phyloP scores from a whole-genome alignment of 2,797 vertebrate genomes.

The Neopelma chrysocephalum region DNA sequence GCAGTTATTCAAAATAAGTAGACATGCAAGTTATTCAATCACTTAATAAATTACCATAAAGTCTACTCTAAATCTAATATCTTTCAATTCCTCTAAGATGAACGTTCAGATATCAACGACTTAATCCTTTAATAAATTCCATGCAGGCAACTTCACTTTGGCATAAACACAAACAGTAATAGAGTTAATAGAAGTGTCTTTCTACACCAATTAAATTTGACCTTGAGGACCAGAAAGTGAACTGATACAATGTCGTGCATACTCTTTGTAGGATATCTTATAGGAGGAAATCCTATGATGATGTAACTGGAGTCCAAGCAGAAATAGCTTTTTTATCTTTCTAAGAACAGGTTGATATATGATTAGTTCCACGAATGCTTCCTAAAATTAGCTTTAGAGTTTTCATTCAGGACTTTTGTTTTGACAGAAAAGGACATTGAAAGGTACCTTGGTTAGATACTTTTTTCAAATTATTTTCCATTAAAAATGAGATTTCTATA shows the following conservation, averaged over 20 bases:
- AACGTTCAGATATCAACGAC: constrained; percentile 2
- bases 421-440: neutral
- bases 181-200: neutral
- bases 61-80: constrained; percentile 2
- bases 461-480: neutral
- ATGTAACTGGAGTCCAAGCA: neutral
- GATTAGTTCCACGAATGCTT: neutral
- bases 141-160: neutral
- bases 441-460: neutral
- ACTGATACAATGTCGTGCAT: neutral
- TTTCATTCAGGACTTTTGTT: neutral
- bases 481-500: neutral
- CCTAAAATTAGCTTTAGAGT: neutral
- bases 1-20: constrained; percentile 50
- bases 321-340: neutral
- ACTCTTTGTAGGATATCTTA: neutral
- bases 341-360: neutral
- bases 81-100: constrained; percentile 24
- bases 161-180: neutral
- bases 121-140: constrained; percentile 32
- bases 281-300: neutral
- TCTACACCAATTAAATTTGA: constrained; percentile 17
- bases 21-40: constrained; percentile 29
- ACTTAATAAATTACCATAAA: constrained; percentile 45
- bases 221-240: neutral